Base-by-base conservation (phyloP, 2,797 vertebrate genomes). In the Erethizon dorsatum region DNA sequence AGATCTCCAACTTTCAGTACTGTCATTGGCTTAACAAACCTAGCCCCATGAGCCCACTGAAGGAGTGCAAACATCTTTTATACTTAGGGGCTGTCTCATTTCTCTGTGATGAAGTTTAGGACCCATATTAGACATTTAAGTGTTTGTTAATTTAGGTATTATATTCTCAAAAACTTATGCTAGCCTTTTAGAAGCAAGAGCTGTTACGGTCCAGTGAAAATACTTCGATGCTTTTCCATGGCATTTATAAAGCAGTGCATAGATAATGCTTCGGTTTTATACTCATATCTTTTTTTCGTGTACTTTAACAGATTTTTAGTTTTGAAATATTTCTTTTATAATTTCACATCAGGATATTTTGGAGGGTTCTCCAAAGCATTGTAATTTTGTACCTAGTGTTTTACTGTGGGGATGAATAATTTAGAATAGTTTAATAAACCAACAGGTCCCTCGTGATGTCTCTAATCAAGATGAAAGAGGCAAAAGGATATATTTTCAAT, bases 391-490 rank as follows among this genome's bases (percentile, higher is more conserved):
- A 90, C 31, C 28, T 91, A 75, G 37, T 78, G 33, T 91, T 96
- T 95, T 97, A 93, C 94, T 97, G 90, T 94, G 56, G 37, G 24
- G 2, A 93, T 97, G 65, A 94, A 96, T 97, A 96, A 94, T 90
- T 96, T 73, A 96, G 96, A 90, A 97, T 85, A 88, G 92, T 95
- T 96, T 97, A 94, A 96, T 97, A 97, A 96, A 92, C 71, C 56
- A 93, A 84, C 7, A 87, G 59, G 26, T 95, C 65, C 90, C 73
- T 88, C 82, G 59, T 85, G 77, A 96, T 87, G 6, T 73, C 37
- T 94, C 83, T 88, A 86, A 90, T 96, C 9, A 22, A 93, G 80
- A 97, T 54, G 61, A 94, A 90, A 95, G 73, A 82, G 65, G 78
- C 5, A 79, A 91, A 94, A 91, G 47, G 85, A 79, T 93, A 6